Percentiles rank a stretch among this genome's conserved stretches.
Evolutionary conservation across 2,888 invertebrate species (phyloP).

Genomic region (Lathronympha strigana): DNA sequence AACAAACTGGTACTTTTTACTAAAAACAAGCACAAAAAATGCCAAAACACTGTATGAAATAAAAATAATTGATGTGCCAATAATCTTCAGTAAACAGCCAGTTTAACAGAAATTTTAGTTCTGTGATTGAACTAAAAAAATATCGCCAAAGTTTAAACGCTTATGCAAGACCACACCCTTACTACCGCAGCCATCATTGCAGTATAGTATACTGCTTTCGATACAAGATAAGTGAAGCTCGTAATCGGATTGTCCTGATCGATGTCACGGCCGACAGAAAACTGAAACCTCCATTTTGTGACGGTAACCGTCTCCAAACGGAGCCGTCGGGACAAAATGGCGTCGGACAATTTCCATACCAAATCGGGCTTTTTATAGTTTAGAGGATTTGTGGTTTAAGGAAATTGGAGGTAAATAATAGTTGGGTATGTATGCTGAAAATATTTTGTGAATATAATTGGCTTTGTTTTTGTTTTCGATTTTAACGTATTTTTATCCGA

Average conservation of each 20-base stretch:
- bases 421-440: too few relatives aligned
- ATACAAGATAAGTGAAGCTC: constrained; percentile 44
- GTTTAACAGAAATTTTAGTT: too few relatives aligned
- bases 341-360: constrained; percentile 16
- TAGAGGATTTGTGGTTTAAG: constrained; percentile 17
- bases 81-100: too few relatives aligned
- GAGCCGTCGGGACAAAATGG: background rate
- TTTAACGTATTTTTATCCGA: too few relatives aligned
- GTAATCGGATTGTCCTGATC: constrained; percentile 40
- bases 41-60: too few relatives aligned
- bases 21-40: too few relatives aligned
- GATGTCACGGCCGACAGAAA: constrained; percentile 22
- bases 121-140: too few relatives aligned
- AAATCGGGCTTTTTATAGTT: constrained; percentile 23
- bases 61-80: too few relatives aligned
- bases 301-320: constrained; percentile 8
- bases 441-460: too few relatives aligned
- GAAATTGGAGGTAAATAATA: constrained; percentile 37
- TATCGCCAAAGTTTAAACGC: background rate
- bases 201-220: constrained; percentile 40
- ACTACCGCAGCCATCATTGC: constrained; percentile 40
- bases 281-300: background rate
- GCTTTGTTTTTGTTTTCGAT: too few relatives aligned
- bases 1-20: too few relatives aligned
- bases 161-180: constrained; percentile 8